These are phyloP conservation scores for Goniozus legneri DNA, from an alignment of 1,140 invertebrate species.

Conservation along the genomic window DNA sequence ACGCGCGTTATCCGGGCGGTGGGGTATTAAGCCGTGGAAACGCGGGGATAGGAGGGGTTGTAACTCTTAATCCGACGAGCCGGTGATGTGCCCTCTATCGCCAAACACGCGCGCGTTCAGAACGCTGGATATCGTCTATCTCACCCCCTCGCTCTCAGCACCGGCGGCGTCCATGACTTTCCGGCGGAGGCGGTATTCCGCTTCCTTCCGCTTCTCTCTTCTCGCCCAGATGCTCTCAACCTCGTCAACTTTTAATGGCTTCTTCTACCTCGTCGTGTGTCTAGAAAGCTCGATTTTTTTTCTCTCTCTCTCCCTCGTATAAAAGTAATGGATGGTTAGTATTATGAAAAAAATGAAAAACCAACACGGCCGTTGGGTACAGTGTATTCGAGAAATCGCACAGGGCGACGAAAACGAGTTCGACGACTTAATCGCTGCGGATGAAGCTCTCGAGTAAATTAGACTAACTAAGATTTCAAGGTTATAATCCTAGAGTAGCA, in stretches of 20 bases:
- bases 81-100: slow-evolving; percentile 6
- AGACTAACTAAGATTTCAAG: slow-evolving; percentile 36
- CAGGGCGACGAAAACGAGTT: slow-evolving; percentile 12
- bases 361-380: too few relatives aligned
- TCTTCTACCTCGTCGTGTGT: too few relatives aligned
- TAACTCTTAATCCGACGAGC: slow-evolving; percentile 24
- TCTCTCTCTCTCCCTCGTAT: too few relatives aligned
- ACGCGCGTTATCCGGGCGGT: not conserved
- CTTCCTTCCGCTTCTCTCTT: slow-evolving; percentile 13
- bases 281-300: too few relatives aligned
- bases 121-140: slow-evolving; percentile 11
- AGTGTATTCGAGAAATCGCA: too few relatives aligned
- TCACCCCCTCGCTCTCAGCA: slow-evolving; percentile 4
- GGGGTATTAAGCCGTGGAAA: slow-evolving; percentile 5
- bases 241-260: too few relatives aligned
- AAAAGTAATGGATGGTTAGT: too few relatives aligned
- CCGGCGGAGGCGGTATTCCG: not conserved
- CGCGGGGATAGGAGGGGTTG: slow-evolving; percentile 6
- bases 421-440: slow-evolving; percentile 32
- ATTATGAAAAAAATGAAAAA: too few relatives aligned
- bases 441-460: slow-evolving; percentile 39
- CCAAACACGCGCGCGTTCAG: slow-evolving; percentile 3
- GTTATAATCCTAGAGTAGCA: slow-evolving; percentile 1
- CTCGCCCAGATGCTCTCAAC: too few relatives aligned
- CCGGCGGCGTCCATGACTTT: not conserved